Conservation (phyloP, 2,113 vertebrate genomes). For the Corvus moneduloides region DNA sequence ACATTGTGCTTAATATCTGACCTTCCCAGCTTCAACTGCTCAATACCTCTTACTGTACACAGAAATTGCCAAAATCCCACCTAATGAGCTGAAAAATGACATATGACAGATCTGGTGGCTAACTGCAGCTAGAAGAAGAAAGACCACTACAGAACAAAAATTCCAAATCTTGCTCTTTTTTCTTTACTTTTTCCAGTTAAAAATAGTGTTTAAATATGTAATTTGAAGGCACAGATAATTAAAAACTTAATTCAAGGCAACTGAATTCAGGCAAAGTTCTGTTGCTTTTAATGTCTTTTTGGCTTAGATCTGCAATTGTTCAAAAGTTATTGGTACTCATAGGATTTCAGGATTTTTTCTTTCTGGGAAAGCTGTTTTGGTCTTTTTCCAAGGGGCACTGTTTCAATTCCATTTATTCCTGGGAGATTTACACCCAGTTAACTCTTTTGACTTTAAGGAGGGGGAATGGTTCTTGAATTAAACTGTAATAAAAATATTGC, state of each 20-base stretch:
- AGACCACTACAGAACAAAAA: constrained; percentile 53
- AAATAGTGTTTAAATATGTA: neutral
- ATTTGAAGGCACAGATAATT: constrained; percentile 37
- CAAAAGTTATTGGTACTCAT: neutral
- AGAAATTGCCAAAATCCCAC: constrained; percentile 79
- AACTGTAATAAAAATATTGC: neutral
- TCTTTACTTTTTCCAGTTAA: neutral
- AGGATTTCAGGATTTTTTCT: neutral
- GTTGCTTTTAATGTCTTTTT: neutral
- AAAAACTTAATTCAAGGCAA: constrained; percentile 8
- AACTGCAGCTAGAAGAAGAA: constrained; percentile 67
- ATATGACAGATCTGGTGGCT: constrained; percentile 76
- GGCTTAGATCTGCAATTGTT: neutral
- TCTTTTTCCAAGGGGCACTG: constrained; percentile 20
- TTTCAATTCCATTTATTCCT: constrained; percentile 12
- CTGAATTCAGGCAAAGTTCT: neutral
- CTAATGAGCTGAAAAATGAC: constrained; percentile 79
- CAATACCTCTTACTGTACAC: constrained; percentile 70
- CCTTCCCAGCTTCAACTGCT: constrained; percentile 75
- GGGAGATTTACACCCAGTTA: constrained; percentile 31
- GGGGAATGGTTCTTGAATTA: neutral
- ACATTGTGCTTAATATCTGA: constrained; percentile 82
- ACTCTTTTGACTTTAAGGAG: constrained; percentile 21
- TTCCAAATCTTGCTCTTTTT: neutral
- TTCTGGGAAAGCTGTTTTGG: constrained; percentile 44